Conservation (phyloP, 2,888 invertebrate species). For the Campoplex capitator region DNA sequence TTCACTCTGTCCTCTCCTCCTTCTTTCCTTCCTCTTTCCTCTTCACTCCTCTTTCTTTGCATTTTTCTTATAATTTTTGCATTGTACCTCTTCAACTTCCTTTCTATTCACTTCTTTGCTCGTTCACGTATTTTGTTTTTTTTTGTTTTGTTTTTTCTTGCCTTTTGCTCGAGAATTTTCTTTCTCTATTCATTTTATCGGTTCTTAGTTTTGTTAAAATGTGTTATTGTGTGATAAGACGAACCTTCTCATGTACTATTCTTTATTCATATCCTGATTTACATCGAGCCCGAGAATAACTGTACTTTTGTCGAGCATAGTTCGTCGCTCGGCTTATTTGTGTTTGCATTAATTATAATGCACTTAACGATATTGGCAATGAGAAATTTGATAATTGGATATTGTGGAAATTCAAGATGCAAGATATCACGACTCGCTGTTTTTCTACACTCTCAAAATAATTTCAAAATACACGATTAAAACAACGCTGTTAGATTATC, state of each 20-base stretch:
- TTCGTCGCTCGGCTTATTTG: not conserved
- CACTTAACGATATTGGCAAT: not conserved
- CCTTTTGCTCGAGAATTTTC: not conserved
- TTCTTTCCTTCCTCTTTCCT: conserved; percentile 42
- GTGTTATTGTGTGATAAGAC: conserved; percentile 23
- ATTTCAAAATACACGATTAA: not conserved
- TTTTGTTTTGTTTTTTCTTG: not conserved
- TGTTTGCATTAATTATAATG: not conserved
- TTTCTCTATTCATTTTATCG: conserved; percentile 25
- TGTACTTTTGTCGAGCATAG: not conserved
- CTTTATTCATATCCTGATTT: conserved; percentile 10
- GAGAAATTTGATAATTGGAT: conserved; percentile 4
- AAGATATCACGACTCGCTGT: not conserved
- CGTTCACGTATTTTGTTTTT: conserved; percentile 1
- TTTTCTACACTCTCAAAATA: not conserved
- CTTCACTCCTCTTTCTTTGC: conserved; percentile 29
- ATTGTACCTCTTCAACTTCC: conserved; percentile 19
- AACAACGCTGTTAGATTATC: not conserved
- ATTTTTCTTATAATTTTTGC: conserved; percentile 34
- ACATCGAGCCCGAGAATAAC: not conserved
- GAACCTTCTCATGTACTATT: not conserved
- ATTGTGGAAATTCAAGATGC: not conserved
- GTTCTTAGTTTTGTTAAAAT: conserved; percentile 16
- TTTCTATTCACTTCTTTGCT: conserved; percentile 21
- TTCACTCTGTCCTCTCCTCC: conserved; percentile 30